A percentile compares a stretch with the other conserved stretches of the same genome.
phyloP scores from a whole-genome alignment of 2,797 vertebrate species.

The Lepidocolaptes lacrymiger region DNA sequence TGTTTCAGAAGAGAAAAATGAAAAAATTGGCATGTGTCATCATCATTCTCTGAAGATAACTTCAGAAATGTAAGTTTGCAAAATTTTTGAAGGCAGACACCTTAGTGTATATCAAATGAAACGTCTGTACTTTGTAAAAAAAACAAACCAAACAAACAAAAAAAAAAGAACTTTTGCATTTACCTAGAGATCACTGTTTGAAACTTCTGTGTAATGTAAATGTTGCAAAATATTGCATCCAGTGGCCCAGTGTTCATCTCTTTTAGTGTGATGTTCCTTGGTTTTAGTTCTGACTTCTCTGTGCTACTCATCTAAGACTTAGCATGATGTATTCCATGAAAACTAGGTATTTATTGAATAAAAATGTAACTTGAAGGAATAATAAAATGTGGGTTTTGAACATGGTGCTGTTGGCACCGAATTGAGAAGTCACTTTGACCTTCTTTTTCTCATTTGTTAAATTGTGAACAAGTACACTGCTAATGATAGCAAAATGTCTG shows the following conservation, averaged over 20 bases:
- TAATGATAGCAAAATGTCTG: neutral
- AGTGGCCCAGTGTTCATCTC: neutral
- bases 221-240: neutral
- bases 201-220: conserved; percentile 40
- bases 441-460: neutral
- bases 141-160: neutral
- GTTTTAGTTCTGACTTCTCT: neutral
- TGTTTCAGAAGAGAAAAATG: neutral
- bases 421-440: conserved; percentile 10
- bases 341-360: conserved; percentile 89
- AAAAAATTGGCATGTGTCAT: neutral
- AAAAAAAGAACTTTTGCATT: neutral
- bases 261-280: neutral
- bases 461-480: neutral
- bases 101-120: neutral
- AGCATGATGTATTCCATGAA: conserved; percentile 81
- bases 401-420: neutral
- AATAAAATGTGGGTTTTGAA: conserved; percentile 69
- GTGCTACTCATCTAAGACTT: conserved; percentile 47
- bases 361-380: conserved; percentile 67
- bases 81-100: neutral
- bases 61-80: conserved; percentile 5
- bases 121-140: conserved; percentile 13
- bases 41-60: conserved; percentile 12
- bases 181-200: conserved; percentile 36